Percentiles rank a stretch among this genome's conserved stretches.
Conservation (phyloP, 2,113 vertebrate species). For the Pterocles burchelli region DNA sequence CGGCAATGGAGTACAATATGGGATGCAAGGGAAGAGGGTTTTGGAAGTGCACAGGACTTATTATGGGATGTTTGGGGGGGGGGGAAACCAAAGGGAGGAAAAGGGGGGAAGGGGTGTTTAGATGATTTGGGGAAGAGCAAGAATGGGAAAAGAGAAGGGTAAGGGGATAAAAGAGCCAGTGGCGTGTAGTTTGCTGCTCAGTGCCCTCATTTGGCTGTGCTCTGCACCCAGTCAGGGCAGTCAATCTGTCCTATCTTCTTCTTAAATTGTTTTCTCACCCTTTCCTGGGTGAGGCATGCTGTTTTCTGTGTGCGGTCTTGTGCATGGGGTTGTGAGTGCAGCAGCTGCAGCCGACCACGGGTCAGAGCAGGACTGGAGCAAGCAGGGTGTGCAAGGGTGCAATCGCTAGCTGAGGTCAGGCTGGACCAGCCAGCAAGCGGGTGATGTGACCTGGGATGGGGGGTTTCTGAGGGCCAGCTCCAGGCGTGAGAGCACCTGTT, state of each 20-base stretch:
- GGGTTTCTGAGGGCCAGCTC: neutral
- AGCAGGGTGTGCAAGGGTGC: too few species aligned
- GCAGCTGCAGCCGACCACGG: neutral
- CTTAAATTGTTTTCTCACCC: neutral
- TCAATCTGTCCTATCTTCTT: neutral
- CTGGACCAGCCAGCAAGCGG: too few species aligned
- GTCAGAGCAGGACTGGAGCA: accelerated
- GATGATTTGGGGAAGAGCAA: neutral
- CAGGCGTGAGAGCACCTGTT: neutral
- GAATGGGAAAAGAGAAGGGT: neutral
- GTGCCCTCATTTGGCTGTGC: neutral
- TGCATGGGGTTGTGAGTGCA: neutral
- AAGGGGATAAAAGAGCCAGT: neutral
- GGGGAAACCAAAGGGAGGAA: neutral
- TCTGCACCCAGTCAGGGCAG: neutral
- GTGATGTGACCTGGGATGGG: neutral
- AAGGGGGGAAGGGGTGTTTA: neutral
- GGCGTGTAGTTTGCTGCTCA: neutral
- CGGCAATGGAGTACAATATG: accelerated
- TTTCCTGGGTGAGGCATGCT: too few species aligned
- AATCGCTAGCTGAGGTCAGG: neutral
- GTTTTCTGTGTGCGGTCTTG: neutral
- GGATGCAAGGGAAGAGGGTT: neutral
- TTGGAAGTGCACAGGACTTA: neutral
- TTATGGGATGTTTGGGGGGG: neutral